Percentiles rank a stretch among this genome's conserved stretches.
phyloP scores from a whole-genome alignment of 2,797 vertebrate genomes.

The Myoxocephalus aenaeus region DNA sequence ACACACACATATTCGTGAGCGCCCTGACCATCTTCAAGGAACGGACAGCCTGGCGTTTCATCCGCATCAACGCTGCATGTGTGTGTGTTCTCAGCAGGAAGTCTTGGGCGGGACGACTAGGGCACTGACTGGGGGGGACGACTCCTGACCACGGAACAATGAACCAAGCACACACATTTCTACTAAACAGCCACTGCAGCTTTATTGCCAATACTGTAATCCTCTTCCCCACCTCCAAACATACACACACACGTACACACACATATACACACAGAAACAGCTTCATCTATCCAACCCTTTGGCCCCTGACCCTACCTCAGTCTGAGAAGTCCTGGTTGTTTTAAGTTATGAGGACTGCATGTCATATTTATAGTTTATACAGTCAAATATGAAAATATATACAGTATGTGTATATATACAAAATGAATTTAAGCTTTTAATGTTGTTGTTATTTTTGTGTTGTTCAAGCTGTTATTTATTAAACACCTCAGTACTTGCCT shows the following conservation, averaged over 20 bases:
- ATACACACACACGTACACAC: conserved; percentile 30
- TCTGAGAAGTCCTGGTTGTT: conserved; percentile 93
- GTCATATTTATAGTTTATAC: conserved; percentile 99
- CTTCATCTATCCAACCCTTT: conserved; percentile 58
- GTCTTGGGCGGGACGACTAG: conserved; percentile 76
- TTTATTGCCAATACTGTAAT: conserved; percentile 84
- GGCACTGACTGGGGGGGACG: conserved; percentile 80
- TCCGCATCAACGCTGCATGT: conserved; percentile 96
- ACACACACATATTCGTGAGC: conserved; percentile 96
- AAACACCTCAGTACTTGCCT: conserved; percentile 91
- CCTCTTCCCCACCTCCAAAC: conserved; percentile 52
- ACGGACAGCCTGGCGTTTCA: conserved; percentile 94
- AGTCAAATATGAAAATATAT: conserved; percentile 88
- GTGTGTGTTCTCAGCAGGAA: conserved; percentile 98
- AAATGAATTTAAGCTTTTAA: conserved; percentile 84
- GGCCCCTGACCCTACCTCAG: conserved; percentile 90
- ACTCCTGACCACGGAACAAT: conserved; percentile 62
- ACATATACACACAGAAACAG: conserved; percentile 38
- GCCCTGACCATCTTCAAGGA: conserved; percentile 92
- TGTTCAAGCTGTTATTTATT: conserved; percentile 97
- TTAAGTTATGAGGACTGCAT: conserved; percentile 99
- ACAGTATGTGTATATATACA: conserved; percentile 81
- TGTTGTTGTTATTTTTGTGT: conserved; percentile 76
- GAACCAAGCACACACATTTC: conserved; percentile 70
- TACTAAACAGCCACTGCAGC: conserved; percentile 76